Conservation (phyloP, 30 jellyfish, hydroid and myxozoan species). For the Hydractinia symbiolongicarpus region DNA sequence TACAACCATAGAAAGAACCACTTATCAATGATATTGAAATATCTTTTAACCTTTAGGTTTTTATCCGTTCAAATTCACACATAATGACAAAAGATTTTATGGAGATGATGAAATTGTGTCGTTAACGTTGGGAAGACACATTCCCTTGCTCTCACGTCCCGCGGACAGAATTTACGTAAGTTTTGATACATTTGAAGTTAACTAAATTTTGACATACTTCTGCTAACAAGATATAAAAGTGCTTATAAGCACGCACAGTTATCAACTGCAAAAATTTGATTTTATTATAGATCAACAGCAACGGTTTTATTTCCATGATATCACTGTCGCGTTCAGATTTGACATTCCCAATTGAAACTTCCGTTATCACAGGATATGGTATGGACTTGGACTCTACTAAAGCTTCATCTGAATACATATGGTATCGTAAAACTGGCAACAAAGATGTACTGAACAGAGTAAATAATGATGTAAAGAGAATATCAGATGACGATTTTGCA, state of each 20-base stretch:
- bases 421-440: slow-evolving; percentile 1
- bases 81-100: neutral
- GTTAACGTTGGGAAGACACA: neutral
- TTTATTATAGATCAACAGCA: slow-evolving; percentile 5
- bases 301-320: slow-evolving; percentile 8
- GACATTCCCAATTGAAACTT: neutral
- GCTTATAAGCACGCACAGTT: no score
- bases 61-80: neutral
- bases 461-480: neutral
- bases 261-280: no score
- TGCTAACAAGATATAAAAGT: no score
- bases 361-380: slow-evolving; percentile 3
- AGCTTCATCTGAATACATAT: neutral
- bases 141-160: neutral
- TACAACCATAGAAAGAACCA: no score
- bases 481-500: neutral
- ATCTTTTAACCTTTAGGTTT: neutral
- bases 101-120: slow-evolving; percentile 1
- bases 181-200: neutral
- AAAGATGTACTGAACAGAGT: neutral
- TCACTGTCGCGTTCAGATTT: neutral
- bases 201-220: no score
- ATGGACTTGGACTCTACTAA: slow-evolving; percentile 2
- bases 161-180: slow-evolving; percentile 7
- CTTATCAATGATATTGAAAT: no score